Conservation (phyloP, 1,140 invertebrate species). For the Drosophila insularis region DNA sequence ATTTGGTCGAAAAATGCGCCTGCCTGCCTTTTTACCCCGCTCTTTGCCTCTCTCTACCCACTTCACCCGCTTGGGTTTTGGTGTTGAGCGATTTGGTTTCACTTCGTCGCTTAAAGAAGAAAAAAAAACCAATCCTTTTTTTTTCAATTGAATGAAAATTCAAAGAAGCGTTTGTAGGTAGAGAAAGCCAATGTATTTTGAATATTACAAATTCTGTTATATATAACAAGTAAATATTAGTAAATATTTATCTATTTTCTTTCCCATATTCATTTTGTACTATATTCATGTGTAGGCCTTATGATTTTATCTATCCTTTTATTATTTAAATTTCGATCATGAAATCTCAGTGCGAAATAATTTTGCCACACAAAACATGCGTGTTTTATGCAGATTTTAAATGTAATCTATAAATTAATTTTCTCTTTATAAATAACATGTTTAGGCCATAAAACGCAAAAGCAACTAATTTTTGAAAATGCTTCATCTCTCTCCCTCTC, state of each 20-base stretch:
- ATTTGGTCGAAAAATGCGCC: constrained; percentile 47
- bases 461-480: constrained; percentile 44
- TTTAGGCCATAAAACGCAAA: constrained; percentile 28
- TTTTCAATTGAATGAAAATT: constrained; percentile 6
- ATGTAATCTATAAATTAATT: constrained; percentile 40
- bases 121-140: background rate
- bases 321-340: background rate
- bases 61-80: background rate
- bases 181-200: background rate
- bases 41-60: background rate
- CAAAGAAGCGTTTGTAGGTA: background rate
- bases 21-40: background rate
- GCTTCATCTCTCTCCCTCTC: background rate
- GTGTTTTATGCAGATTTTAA: constrained; percentile 19
- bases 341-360: constrained; percentile 15
- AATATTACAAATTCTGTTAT: background rate
- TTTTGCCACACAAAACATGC: constrained; percentile 2
- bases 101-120: background rate
- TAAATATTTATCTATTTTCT: background rate
- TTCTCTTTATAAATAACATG: constrained; percentile 43
- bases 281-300: background rate
- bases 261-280: background rate
- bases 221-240: no score
- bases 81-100: constrained; percentile 7
- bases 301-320: background rate